Evolutionary conservation across 2,888 invertebrate species (phyloP), one percentile per base, ranked within the genome.

Genomic region (Blera fallax): DNA sequence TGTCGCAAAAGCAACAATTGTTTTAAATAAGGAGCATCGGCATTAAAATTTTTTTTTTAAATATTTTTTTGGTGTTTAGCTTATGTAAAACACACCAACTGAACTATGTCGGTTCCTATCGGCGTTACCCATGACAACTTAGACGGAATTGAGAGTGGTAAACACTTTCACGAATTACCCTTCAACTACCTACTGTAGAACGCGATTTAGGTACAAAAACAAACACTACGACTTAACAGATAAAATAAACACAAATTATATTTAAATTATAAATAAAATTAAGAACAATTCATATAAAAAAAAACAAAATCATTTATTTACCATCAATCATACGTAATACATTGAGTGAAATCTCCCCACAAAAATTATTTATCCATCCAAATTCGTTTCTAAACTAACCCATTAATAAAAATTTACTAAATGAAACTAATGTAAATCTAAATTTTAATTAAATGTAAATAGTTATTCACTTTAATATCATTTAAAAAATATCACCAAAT

Each of bases 401-500:
- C 76, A 27, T 6, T 45, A 14, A 76, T 58, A 64, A 45, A 40
- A 64, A 37, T 65, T 48, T 37, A 14, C 45, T 74, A 65, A 74
- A 54, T 11, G n/a, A 64, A 65, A 32, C 16, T 21, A 64, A 64
- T n/a, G 7, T 69, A 67, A 62, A 65, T 50, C 16, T 54, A 69
- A 16, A 64, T 43, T 45, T 11, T 11, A 34, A 27, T 48, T 52
- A 60, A 11, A 65, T 43, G 10, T 50, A 50, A 60, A 67, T 45
- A 32, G 58, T 14, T 29, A 29, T 56, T 32, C 29, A 24, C 70
- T 65, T 43, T 80, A 54, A 73, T 72, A 80, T 80, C 56, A 14
- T 67, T 67, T 37, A 34, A 58, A 48, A 72, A 78, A 83, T 83
- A 83, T 83, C 83, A 83, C 83, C 83, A 82, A 83, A 78, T 72